These are phyloP conservation scores for Parotocinclus haroldoi DNA, from an alignment of 2,797 vertebrate genomes.

Conservation along the genomic window DNA sequence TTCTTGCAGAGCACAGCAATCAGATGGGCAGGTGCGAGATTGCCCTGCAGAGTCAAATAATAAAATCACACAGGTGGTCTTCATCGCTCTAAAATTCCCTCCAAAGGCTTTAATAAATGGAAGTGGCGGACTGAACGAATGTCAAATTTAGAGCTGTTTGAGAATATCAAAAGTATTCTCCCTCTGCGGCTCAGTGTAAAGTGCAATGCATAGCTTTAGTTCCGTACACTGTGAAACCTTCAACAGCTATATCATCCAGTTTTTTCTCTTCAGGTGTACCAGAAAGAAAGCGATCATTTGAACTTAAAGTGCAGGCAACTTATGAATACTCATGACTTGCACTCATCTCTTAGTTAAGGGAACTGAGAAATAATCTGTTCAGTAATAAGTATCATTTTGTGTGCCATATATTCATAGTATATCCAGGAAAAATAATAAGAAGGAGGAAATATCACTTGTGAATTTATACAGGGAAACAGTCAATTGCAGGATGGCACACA, in stretches of 20 bases:
- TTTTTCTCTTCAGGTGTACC: neutral
- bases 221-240: slow-evolving; percentile 1
- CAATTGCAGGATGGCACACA: too few species aligned
- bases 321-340: too few species aligned
- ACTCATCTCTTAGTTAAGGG: too few species aligned
- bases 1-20: slow-evolving; percentile 34
- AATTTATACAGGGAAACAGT: too few species aligned
- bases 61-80: slow-evolving; percentile 51
- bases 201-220: slow-evolving; percentile 35
- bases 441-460: too few species aligned
- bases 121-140: slow-evolving; percentile 38
- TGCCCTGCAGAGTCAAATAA: slow-evolving; percentile 49
- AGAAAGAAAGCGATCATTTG: neutral
- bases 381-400: too few species aligned
- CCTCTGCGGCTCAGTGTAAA: slow-evolving; percentile 24
- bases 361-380: too few species aligned
- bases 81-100: slow-evolving; percentile 27
- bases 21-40: slow-evolving; percentile 32
- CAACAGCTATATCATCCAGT: neutral
- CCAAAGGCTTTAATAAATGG: slow-evolving; percentile 44
- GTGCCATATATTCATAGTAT: too few species aligned
- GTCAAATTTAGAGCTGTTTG: slow-evolving; percentile 29
- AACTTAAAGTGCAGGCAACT: neutral
- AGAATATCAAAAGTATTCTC: slow-evolving; percentile 25
- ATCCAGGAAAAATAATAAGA: too few species aligned